Evolutionary conservation across 2,888 invertebrate genomes (phyloP), one percentile per base, ranked within the genome.

Genomic region (Drosophila borealis): DNA sequence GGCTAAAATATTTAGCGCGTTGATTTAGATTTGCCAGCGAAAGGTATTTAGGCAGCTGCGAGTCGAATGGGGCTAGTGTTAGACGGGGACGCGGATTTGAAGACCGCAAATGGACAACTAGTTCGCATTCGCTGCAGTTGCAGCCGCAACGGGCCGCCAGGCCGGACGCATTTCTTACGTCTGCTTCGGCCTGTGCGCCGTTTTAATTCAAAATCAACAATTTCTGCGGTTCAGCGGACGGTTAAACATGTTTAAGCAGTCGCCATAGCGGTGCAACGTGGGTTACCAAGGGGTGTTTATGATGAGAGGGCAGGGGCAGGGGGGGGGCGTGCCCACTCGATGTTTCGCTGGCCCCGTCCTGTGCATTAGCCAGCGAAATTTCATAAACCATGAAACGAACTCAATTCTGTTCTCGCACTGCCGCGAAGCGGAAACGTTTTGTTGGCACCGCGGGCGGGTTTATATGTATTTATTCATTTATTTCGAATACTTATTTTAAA

Each of bases 141-240:
- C 19, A 42, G 25, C 36, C 42, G 64, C 44, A 49, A 64, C 51
- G 68, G 55, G 29, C 29, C 46, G 36, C 61, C 64, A 66, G 62
- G 70, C 64, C 63, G 77, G 65, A 50, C 73, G 69, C 80, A 72
- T 89, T 89, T 84, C 83, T 89, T 84, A 77, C 57, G 77, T 56
- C 66, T 70, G 68, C 60, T 64, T 57, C 42, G 59, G n/a, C 37
- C 54, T 67, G 57, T 4, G 67, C 67, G 78, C 74, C 74, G 83
- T 81, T 89, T 89, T 90, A 89, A 89, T 89, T 86, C 90, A 89
- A 90, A 90, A 89, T 90, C 90, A 89, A 89, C 88, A 88, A 83
- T 89, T 85, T 82, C 66, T 78, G 86, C 89, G 85, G 90, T 86
- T 86, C 90, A 89, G 83, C 68, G 89, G 88, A 88, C 90, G 83